These are phyloP conservation scores for Cydia fagiglandana DNA, from an alignment of 1,140 invertebrate genomes.

Conservation along the genomic window DNA sequence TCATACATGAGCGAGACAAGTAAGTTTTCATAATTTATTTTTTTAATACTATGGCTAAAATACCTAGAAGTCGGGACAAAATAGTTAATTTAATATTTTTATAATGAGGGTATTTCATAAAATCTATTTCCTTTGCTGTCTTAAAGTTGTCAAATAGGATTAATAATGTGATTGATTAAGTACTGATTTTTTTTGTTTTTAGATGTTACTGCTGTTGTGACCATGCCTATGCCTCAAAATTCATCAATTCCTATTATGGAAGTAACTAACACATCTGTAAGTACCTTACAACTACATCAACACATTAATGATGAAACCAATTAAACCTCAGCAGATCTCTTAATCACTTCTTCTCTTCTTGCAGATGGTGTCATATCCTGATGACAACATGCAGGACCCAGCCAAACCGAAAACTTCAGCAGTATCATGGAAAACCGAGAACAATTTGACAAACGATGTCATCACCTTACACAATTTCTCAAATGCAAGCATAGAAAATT, in stretches of 20 bases:
- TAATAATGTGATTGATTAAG: background rate
- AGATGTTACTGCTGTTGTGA: conserved; percentile 63
- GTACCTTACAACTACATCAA: conserved; percentile 40
- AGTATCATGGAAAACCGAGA: conserved; percentile 69
- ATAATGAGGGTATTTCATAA: background rate
- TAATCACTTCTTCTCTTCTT: conserved; percentile 40
- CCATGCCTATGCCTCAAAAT: conserved; percentile 71
- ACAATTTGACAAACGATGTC: conserved; percentile 64
- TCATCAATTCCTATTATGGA: conserved; percentile 75
- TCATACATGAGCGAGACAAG: conserved; percentile 76
- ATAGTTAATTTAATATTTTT: background rate
- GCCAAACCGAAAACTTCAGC: conserved; percentile 71
- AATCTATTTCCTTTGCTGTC: conserved; percentile 10
- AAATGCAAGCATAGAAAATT: conserved; percentile 59
- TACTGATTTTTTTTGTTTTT: conserved; percentile 34
- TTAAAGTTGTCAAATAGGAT: conserved; percentile 34
- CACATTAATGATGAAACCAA: no score
- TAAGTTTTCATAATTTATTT: conserved; percentile 49
- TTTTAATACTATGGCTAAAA: conserved; percentile 25
- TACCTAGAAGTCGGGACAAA: background rate
- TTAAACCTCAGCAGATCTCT: no score
- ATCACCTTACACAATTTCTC: conserved; percentile 65
- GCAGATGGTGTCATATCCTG: conserved; percentile 72
- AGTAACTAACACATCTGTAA: conserved; percentile 73
- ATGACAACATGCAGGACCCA: conserved; percentile 69